phyloP scores from a whole-genome alignment of 2,797 vertebrate genomes.

The Epinephelus coioides region DNA sequence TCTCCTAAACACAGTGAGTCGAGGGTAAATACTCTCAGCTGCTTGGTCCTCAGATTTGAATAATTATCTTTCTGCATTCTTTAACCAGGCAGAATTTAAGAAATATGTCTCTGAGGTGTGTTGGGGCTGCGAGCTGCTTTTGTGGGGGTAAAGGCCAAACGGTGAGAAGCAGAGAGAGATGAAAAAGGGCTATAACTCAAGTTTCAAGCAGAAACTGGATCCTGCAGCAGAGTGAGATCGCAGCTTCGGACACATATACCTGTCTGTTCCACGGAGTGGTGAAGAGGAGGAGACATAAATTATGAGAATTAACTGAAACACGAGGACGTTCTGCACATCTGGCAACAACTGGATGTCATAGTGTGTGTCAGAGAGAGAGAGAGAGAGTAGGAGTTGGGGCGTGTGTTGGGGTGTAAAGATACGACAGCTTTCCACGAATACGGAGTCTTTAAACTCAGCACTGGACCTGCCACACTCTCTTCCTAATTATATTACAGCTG shows the following conservation, averaged over 20 bases:
- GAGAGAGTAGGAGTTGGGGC: constrained; percentile 30
- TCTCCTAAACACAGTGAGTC: no score
- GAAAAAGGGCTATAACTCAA: constrained; percentile 46
- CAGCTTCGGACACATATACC: constrained; percentile 26
- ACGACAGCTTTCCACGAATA: constrained; percentile 15
- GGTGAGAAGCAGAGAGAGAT: constrained; percentile 39
- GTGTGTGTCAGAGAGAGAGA: constrained; percentile 34
- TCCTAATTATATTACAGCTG: constrained; percentile 55
- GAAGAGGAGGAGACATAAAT: constrained; percentile 16
- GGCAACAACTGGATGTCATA: constrained; percentile 65
- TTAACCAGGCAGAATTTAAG: background rate
- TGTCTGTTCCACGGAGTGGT: constrained; percentile 2
- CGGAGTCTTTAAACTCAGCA: constrained; percentile 26
- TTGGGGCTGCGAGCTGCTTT: background rate
- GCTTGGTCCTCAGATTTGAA: background rate
- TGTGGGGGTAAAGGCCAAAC: constrained; percentile 26
- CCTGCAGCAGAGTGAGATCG: constrained; percentile 14
- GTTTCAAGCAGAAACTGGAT: constrained; percentile 38
- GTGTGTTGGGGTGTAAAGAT: constrained; percentile 43
- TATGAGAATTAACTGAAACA: constrained; percentile 34
- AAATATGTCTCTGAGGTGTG: background rate
- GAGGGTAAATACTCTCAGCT: no score
- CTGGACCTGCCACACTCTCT: constrained; percentile 39
- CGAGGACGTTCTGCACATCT: constrained; percentile 62
- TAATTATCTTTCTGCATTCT: background rate